Base-by-base conservation (phyloP, 2,888 invertebrate genomes). In the Drosophila antonietae region DNA sequence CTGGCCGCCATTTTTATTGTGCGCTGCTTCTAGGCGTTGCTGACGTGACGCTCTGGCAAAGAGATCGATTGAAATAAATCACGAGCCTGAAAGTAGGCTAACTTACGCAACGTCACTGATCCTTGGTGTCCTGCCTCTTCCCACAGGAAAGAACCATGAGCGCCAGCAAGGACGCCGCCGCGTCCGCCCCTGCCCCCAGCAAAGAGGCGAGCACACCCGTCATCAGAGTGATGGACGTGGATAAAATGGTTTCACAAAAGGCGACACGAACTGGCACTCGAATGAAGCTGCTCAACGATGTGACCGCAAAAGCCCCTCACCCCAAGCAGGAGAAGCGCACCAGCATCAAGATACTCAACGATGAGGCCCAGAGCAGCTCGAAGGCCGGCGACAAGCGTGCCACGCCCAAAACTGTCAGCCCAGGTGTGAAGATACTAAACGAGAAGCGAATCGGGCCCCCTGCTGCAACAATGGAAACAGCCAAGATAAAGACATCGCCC, bases 21-120 rank as follows among this genome's bases (percentile, higher is more conserved):
- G 72, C 80, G 67, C 86, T 78, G 81, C 86, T 88, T 89, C 81
- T 90, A 88, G 87, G 87, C 90, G 87, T 87, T 89, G 89, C 75
- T 87, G 87, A 87, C 77, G 76, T 77, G 76, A 79, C 86, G 90
- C 75, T 83, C 76, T 83, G 70, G 76, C 80, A 75, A 81, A 79
- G 56, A 51, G 56, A 68, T 68, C 70, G 67, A 69, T 75, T 77
- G 72, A 43, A 76, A 58, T 82, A 73, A 68, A 73, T 68, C 71
- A 72, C 75, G 78, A 72, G 88, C 87, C 87, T 78, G 80, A 88
- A 88, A 88, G 87, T 88, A 83, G 86, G 52, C 87, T 78, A 80
- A 43, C n/a, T 64, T 33, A 57, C 47, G 23, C 41, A 64, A 33
- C 37, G 20, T 15, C 7, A 37, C 47, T 72, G 46, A 81, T 89